These are phyloP conservation scores for Cacatua alba DNA, from an alignment of 2,113 vertebrate species.

Conservation along the genomic window DNA sequence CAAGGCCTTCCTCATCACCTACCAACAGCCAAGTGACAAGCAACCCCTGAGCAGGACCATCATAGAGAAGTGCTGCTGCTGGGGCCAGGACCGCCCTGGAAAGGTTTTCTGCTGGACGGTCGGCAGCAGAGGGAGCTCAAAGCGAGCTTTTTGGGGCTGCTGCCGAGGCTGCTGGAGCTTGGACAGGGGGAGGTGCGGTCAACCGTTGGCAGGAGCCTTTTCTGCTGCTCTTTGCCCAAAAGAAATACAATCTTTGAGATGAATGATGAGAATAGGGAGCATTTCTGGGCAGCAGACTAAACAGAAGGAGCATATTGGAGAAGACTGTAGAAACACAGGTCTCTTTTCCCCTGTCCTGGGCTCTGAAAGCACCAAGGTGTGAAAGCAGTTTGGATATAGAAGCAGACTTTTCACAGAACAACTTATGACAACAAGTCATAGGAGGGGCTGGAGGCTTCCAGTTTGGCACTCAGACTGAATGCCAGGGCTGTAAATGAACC, in stretches of 20 bases:
- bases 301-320: not conserved
- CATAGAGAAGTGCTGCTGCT: accelerated
- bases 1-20: accelerated
- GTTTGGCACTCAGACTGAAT: not conserved
- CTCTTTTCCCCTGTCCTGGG: not conserved
- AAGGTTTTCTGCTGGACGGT: accelerated
- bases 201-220: not conserved
- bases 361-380: not conserved
- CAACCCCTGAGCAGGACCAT: not conserved
- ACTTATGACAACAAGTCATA: not conserved
- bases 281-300: not conserved
- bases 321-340: not conserved
- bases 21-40: accelerated
- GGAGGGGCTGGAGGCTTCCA: not conserved
- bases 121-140: conserved; percentile 56
- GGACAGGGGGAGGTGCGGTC: accelerated
- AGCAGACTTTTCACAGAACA: not conserved
- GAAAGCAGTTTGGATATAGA: not conserved
- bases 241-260: not conserved
- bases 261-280: not conserved
- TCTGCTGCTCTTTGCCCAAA: accelerated
- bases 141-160: not conserved
- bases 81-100: accelerated
- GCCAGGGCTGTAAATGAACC: not conserved
- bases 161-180: not conserved